phyloP scores from a whole-genome alignment of 1,140 invertebrate genomes.

The Brachystomella parvula region DNA sequence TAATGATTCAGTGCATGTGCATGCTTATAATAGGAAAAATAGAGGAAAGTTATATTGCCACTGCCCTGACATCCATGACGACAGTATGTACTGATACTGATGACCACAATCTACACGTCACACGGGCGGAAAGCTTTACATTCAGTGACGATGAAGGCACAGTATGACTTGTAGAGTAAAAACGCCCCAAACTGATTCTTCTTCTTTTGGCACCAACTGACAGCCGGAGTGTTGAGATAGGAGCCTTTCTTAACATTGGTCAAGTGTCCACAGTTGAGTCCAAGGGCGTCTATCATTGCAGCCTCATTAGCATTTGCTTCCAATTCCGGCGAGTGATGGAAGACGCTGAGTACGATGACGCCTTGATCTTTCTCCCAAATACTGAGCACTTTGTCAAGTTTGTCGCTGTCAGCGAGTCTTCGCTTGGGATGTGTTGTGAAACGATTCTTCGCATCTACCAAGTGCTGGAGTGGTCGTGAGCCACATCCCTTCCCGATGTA shows the following conservation, averaged over 20 bases:
- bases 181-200: slow-evolving; percentile 35
- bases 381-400: slow-evolving; percentile 29
- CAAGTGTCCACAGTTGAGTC: slow-evolving; percentile 15
- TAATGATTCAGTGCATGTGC: too few species aligned
- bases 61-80: too few species aligned
- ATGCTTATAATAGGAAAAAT: too few species aligned
- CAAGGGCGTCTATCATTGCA: slow-evolving; percentile 36
- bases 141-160: slow-evolving; percentile 28
- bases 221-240: slow-evolving; percentile 17
- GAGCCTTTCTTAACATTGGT: slow-evolving; percentile 33
- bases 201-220: slow-evolving; percentile 26
- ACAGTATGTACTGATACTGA: too few species aligned
- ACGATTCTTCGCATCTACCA: slow-evolving; percentile 31
- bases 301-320: slow-evolving; percentile 37
- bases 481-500: slow-evolving; percentile 36
- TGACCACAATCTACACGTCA: slow-evolving; percentile 35
- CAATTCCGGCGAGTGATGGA: slow-evolving; percentile 29
- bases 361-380: slow-evolving; percentile 34
- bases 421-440: slow-evolving; percentile 3
- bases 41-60: too few species aligned
- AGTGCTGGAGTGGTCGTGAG: slow-evolving; percentile 30
- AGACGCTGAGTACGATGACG: slow-evolving; percentile 23
- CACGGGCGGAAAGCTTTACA: slow-evolving; percentile 22
- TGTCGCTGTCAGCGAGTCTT: neutral
- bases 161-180: slow-evolving; percentile 28